Evolutionary conservation across 2,113 vertebrate species (phyloP).

Genomic region (Phylloscopus trochiloides): DNA sequence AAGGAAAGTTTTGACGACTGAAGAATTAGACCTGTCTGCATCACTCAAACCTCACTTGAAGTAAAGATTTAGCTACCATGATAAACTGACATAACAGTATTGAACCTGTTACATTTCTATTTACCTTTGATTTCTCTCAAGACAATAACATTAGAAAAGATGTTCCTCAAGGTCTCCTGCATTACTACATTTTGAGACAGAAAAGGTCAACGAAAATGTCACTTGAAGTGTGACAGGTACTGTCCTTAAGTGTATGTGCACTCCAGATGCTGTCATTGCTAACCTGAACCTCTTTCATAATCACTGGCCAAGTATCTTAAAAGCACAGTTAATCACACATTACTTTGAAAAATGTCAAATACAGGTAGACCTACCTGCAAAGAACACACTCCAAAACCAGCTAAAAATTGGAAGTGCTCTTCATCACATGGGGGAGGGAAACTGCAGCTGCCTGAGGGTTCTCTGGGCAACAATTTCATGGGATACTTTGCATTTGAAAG

Average conservation of each 20-base stretch:
- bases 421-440: background rate
- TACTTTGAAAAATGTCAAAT: background rate
- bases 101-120: background rate
- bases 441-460: background rate
- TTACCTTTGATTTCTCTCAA: background rate
- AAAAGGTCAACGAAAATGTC: background rate
- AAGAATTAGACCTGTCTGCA: background rate
- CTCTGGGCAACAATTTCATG: background rate
- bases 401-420: background rate
- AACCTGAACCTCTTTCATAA: background rate
- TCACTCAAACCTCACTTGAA: background rate
- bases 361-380: background rate
- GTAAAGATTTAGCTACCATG: background rate
- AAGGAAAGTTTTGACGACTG: background rate
- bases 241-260: background rate
- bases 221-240: background rate
- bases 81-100: background rate
- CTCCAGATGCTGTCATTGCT: background rate
- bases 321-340: background rate
- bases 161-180: background rate
- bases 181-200: background rate
- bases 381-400: accelerated
- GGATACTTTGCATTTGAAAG: background rate
- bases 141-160: background rate
- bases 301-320: accelerated